A percentile compares a stretch with the other conserved stretches of the same genome.
These are phyloP conservation scores for Scatophagus argus DNA, from an alignment of 2,113 vertebrate genomes.

Conservation along the genomic window DNA sequence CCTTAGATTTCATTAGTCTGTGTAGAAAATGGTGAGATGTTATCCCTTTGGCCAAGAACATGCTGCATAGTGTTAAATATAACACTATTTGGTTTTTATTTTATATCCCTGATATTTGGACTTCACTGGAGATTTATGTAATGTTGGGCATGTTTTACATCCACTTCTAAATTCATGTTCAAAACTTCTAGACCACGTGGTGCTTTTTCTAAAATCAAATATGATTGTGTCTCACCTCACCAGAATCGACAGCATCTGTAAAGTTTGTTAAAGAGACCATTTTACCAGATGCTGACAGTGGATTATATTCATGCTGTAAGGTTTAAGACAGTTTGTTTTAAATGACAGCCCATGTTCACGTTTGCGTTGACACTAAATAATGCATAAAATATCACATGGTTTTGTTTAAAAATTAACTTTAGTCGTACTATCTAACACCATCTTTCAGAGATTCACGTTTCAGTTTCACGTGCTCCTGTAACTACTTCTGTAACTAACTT, in stretches of 20 bases:
- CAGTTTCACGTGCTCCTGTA: constrained; percentile 28
- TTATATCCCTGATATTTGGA: constrained; percentile 22
- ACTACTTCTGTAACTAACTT: constrained; percentile 40
- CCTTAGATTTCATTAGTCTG: constrained; percentile 54
- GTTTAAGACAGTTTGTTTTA: constrained; percentile 3
- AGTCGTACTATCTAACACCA: constrained; percentile 29
- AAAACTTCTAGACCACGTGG: not conserved
- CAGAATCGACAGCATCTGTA: not conserved
- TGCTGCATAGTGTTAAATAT: constrained; percentile 42
- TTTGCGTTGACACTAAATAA: constrained; percentile 12
- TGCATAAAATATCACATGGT: not conserved
- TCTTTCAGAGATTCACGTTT: constrained; percentile 6
- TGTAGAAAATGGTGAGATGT: constrained; percentile 40
- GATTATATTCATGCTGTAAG: constrained; percentile 16
- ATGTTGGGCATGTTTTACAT: constrained; percentile 41
- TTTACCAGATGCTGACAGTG: not conserved
- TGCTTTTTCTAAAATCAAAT: constrained; percentile 36
- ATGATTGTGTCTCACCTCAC: constrained; percentile 36
- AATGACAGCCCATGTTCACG: not conserved
- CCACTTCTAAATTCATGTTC: not conserved
- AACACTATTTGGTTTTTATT: constrained; percentile 17
- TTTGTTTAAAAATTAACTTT: constrained; percentile 1
- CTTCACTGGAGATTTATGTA: constrained; percentile 24
- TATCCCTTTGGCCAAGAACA: constrained; percentile 34
- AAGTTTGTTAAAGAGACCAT: not conserved